Evolutionary conservation across 2,888 invertebrate species (phyloP), one percentile per base, ranked within the genome.

Genomic region (Leptodirus hochenwartii): DNA sequence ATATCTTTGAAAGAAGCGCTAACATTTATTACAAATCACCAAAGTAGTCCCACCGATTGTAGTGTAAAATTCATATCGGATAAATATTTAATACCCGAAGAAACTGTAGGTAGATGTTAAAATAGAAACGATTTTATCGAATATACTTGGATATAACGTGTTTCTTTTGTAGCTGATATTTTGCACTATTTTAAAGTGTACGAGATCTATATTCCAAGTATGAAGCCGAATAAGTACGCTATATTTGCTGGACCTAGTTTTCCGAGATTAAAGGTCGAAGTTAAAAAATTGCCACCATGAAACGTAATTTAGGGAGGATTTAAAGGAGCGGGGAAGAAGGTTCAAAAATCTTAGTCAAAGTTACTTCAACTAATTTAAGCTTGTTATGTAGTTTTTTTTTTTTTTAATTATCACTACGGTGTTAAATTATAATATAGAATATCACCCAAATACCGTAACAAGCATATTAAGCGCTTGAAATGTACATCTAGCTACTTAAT

Each of bases 131-230:
- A 17, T 14, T 27, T 20, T 28, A 10, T 31, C 15, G 31, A 31
- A 17, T 15, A 31, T 17, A 13, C 22, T 30, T 32, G 31, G 23
- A 11, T 27, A 9, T 32, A 31, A 17, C 24, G 29, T 4, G 10
- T 12, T 13, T 25, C 22, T 22, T 39, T 45, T 44, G 44, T 49
- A 41, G 51, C 54, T 46, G 52, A 62, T 42, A 60, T 77, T 37
- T 47, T 78, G 3, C 62, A 67, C 44, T 65, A 78, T 50, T 80
- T 68, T 43, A 66, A 62, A 48, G 64, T 72, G 6, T 76, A 66
- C 50, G 66, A 71, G 47, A 49, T 79, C 4, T 69, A 70, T 46
- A 49, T 73, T 37, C 75, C 78, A 1, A 56, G 62, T 22, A 39
- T 49, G 6, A 23, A 37, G 37, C 39, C 31, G 27, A 39, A 38